Base-by-base conservation (phyloP, 1,140 invertebrate species). In the Archegozetes longisetosus region DNA sequence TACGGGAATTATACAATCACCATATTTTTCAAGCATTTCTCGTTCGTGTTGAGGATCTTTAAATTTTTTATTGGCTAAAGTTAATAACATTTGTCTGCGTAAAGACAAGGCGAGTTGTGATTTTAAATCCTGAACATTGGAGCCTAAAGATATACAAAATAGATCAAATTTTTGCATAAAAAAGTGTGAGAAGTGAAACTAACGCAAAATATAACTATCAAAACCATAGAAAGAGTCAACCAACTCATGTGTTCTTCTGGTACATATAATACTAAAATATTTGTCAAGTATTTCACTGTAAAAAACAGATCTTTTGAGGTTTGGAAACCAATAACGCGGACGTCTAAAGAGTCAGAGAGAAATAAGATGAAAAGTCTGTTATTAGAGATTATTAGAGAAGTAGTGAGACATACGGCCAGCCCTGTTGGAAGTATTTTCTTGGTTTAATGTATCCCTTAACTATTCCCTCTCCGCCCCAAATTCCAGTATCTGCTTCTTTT, bases 391-490 rank as follows among this genome's bases (percentile, higher is more conserved):
- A 6, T 6, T 25, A 6, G 20, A 58, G 1, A 50, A 12, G 3
- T 28, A 28, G 9, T 46, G 17, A 48, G 12, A 58, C 57, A 49
- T 58, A 58, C 57, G 57, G 57, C 46, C 48, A 49, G 14, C 57
- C 57, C 26, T 40, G 46, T 51, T 58, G 57, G 32, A 58, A 58
- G 32, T 58, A 58, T 40, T 58, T 58, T 27, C 40, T 47, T 17
- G 32, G 53, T 23, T 85, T 87, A 66, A 80, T 75, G 68, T 86
- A 93, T 32, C 93, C 93, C 76, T 88, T 82, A 25, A 98, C 75
- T 1, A 98, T 77, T n/a, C 82, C 88, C 76, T 98, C 94, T 6
- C 94, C 94, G 64, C 91, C 94, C 92, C 91, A 98, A 55, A 99
- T 76, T 24, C 92, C 91, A 53, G 83, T 55, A 70, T 97, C 73